Conservation (phyloP, 2,888 invertebrate genomes). For the Coelopa pilipes region DNA sequence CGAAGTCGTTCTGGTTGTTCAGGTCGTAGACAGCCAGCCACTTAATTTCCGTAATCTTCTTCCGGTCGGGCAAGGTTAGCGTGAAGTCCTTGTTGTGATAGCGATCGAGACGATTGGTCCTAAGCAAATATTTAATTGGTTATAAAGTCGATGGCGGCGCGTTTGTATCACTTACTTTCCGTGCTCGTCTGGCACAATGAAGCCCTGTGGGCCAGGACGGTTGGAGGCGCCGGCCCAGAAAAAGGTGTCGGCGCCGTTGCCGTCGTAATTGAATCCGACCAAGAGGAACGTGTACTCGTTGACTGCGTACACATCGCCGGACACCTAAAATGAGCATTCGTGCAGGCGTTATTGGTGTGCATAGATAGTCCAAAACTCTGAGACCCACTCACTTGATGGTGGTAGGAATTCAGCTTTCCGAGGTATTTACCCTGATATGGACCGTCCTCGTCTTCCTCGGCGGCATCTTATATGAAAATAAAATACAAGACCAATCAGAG, state of each 20-base stretch:
- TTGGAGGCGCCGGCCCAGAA: constrained; percentile 93
- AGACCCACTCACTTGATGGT: constrained; percentile 74
- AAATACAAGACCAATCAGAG: no score
- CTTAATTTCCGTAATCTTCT: constrained; percentile 86
- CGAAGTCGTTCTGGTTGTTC: constrained; percentile 86
- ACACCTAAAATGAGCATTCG: constrained; percentile 70
- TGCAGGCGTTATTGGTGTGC: neutral
- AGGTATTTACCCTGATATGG: constrained; percentile 83
- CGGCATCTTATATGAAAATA: constrained; percentile 43
- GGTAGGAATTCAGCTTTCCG: constrained; percentile 89
- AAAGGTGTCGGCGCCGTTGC: constrained; percentile 89
- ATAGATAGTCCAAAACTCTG: no score
- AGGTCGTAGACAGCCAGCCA: constrained; percentile 93
- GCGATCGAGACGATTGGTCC: constrained; percentile 86
- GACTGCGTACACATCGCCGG: constrained; percentile 89
- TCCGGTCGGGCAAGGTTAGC: constrained; percentile 82
- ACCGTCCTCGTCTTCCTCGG: constrained; percentile 75
- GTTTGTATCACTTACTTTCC: constrained; percentile 75
- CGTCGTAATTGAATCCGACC: constrained; percentile 87
- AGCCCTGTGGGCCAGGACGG: constrained; percentile 89
- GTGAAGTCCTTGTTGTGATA: constrained; percentile 88
- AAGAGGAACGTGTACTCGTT: constrained; percentile 85
- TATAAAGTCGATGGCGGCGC: neutral
- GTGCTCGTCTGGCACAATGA: constrained; percentile 88
- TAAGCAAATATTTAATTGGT: constrained; percentile 56